These are phyloP conservation scores for Drosophila bipectinata DNA, from an alignment of 1,140 invertebrate species.

Conservation along the genomic window DNA sequence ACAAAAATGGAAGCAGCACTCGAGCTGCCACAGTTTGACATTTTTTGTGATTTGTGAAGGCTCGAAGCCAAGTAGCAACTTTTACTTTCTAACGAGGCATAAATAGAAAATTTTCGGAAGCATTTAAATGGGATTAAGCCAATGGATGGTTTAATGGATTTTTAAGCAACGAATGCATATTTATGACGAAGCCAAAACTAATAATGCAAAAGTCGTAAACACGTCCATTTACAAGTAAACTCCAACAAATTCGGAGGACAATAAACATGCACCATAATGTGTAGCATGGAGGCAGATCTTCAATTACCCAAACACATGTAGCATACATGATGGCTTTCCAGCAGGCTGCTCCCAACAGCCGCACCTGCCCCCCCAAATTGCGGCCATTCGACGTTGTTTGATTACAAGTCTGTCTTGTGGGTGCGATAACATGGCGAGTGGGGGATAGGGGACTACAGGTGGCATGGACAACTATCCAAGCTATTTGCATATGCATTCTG, in stretches of 20 bases:
- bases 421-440: conserved; percentile 38
- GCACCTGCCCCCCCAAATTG: conserved; percentile 23
- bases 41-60: conserved; percentile 26
- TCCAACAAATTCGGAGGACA: not conserved
- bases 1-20: conserved; percentile 44
- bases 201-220: not conserved
- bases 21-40: conserved; percentile 50
- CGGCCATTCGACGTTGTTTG: conserved; percentile 56
- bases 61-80: conserved; percentile 20
- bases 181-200: not conserved
- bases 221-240: not conserved
- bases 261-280: not conserved
- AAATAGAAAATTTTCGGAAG: conserved; percentile 3
- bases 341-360: conserved; percentile 32
- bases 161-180: conserved; percentile 21
- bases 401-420: conserved; percentile 71
- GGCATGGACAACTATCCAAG: conserved; percentile 15
- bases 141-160: conserved; percentile 30
- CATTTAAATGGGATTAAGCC: conserved; percentile 14
- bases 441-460: not conserved
- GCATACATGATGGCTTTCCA: conserved; percentile 51
- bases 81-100: conserved; percentile 41
- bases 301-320: conserved; percentile 43
- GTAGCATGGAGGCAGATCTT: conserved; percentile 8
- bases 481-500: conserved; percentile 63